A percentile compares a stretch with the other conserved stretches of the same genome.
Evolutionary conservation across 2,888 invertebrate species (phyloP).

Genomic region (Dasysyrphus albostriatus): DNA sequence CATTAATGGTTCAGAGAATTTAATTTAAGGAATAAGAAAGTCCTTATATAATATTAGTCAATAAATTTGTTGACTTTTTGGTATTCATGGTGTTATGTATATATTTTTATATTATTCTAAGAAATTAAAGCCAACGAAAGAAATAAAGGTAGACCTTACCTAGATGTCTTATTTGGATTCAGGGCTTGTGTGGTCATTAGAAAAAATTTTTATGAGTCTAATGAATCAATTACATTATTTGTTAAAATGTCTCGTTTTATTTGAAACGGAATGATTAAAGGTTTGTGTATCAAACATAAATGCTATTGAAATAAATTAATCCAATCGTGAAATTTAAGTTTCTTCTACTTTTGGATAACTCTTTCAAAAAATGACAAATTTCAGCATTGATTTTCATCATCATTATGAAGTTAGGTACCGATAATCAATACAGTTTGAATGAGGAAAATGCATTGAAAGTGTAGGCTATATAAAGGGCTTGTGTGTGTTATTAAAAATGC

Average conservation of each 20-base stretch:
- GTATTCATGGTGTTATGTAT: slow-evolving; percentile 1
- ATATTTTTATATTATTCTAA: neutral
- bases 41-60: neutral
- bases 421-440: no score
- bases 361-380: no score
- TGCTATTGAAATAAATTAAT: neutral
- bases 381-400: no score
- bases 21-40: slow-evolving; percentile 33
- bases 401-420: no score
- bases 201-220: slow-evolving; percentile 5
- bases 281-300: neutral
- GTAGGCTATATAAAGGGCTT: no score
- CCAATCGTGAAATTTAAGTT: neutral
- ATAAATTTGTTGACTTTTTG: slow-evolving; percentile 31
- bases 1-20: slow-evolving; percentile 34
- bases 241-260: neutral
- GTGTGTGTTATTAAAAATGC: no score
- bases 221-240: slow-evolving; percentile 3
- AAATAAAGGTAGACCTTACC: neutral
- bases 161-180: neutral
- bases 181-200: slow-evolving; percentile 16
- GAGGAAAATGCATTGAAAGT: no score
- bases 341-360: no score
- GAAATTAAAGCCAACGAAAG: neutral
- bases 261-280: neutral